phyloP scores from a whole-genome alignment of 2,113 vertebrate species.

The Balaenoptera acutorostrata region DNA sequence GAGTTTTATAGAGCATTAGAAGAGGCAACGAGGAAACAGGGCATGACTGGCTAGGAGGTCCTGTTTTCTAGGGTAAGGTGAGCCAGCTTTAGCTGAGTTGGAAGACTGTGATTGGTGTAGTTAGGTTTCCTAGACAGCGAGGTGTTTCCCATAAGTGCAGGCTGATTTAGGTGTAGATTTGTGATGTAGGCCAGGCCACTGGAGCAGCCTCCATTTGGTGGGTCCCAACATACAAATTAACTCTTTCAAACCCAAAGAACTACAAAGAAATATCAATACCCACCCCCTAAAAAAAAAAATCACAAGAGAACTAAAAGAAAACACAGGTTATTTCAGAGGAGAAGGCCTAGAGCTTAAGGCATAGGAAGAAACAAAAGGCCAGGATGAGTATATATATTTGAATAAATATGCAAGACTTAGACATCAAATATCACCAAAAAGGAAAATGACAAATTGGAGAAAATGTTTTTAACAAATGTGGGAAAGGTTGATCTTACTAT shows the following conservation, averaged over 20 bases:
- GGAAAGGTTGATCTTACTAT: neutral
- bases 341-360: neutral
- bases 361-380: neutral
- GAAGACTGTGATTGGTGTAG: neutral
- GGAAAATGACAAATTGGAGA: neutral
- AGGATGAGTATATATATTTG: neutral
- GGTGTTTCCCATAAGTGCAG: neutral
- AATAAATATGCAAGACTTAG: neutral
- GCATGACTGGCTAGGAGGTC: neutral
- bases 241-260: neutral
- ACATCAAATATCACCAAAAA: neutral
- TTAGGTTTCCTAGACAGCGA: neutral
- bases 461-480: neutral
- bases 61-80: neutral
- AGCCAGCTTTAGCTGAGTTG: neutral
- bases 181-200: neutral
- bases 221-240: neutral
- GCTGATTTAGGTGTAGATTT: neutral
- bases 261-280: neutral
- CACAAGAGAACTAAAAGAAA: neutral
- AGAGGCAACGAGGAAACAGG: neutral
- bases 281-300: neutral
- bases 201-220: neutral
- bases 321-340: neutral
- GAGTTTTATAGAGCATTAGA: neutral